Percentiles rank a stretch among this genome's conserved stretches.
These are phyloP conservation scores for Goniozus legneri DNA, from an alignment of 1,140 invertebrate genomes.

Conservation along the genomic window DNA sequence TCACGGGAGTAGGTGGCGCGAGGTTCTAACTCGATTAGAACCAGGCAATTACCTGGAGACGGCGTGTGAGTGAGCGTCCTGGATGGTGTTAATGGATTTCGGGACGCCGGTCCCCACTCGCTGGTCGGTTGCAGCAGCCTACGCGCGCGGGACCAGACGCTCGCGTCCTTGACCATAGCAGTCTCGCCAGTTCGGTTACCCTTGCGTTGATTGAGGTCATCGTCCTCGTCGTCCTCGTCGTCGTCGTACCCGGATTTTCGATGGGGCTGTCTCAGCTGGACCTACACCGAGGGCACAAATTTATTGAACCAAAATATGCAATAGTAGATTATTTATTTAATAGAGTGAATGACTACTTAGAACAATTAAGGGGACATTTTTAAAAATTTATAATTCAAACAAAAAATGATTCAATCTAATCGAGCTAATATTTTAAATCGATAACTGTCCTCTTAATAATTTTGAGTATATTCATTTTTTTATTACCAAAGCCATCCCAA, in stretches of 20 bases:
- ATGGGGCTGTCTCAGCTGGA: conserved; percentile 32
- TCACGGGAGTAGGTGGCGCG: no score
- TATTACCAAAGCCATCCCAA: conserved; percentile 64
- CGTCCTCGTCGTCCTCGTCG: conserved; percentile 34
- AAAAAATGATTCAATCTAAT: no score
- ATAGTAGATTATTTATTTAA: no score
- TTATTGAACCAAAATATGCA: no score
- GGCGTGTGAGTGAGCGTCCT: conserved; percentile 39
- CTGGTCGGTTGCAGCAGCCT: conserved; percentile 61
- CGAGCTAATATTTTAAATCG: no score
- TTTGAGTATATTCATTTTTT: no score
- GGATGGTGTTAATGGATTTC: conserved; percentile 39
- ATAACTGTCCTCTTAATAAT: no score
- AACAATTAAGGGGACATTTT: no score
- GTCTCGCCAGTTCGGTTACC: conserved; percentile 12
- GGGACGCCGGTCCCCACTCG: conserved; percentile 62
- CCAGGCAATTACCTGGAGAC: conserved; percentile 34
- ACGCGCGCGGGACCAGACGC: conserved; percentile 43
- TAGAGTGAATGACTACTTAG: no score
- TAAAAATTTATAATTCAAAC: no score
- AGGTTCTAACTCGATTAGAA: background rate
- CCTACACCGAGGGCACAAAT: conserved; percentile 17
- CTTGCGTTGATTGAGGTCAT: conserved; percentile 34
- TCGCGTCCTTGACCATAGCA: conserved; percentile 24
- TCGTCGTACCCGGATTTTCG: conserved; percentile 33